Evolutionary conservation across 2,797 vertebrate species (phyloP).

Genomic region (Eutrigla gurnardus): DNA sequence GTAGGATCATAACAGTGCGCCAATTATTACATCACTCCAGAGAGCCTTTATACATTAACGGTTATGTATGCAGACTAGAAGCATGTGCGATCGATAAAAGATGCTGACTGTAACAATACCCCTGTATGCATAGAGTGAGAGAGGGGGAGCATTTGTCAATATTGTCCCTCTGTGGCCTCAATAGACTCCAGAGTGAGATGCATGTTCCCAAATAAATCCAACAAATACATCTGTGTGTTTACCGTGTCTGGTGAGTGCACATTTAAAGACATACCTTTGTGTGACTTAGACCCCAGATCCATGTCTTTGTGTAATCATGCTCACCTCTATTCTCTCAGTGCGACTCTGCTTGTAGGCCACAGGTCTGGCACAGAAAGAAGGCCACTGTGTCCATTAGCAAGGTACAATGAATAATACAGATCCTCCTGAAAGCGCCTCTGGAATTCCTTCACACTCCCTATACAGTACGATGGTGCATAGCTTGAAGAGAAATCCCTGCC

Average conservation of each 20-base stretch:
- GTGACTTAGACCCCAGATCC: background rate
- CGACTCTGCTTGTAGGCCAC: slow-evolving; percentile 5
- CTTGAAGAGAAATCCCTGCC: slow-evolving; percentile 22
- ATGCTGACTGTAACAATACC: slow-evolving; percentile 44
- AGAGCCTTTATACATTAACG: background rate
- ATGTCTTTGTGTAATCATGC: background rate
- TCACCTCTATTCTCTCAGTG: slow-evolving; percentile 17
- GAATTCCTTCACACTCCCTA: slow-evolving; percentile 8
- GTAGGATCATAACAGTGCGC: slow-evolving; percentile 1
- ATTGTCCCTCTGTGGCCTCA: background rate
- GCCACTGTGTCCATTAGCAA: slow-evolving; percentile 55
- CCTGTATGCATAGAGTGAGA: slow-evolving; percentile 8
- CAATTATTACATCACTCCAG: slow-evolving; percentile 2
- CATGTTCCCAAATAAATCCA: slow-evolving; percentile 19
- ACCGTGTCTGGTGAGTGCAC: background rate
- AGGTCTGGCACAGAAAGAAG: slow-evolving; percentile 31
- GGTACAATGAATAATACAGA: slow-evolving; percentile 72
- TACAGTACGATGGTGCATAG: slow-evolving; percentile 7
- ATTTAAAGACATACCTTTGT: slow-evolving; percentile 9
- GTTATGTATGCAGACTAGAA: slow-evolving; percentile 25
- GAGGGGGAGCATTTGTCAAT: background rate
- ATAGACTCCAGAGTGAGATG: background rate
- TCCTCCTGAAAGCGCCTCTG: slow-evolving; percentile 53
- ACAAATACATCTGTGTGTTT: background rate
- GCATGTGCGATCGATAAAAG: slow-evolving; percentile 28